Evolutionary conservation across 2,113 vertebrate genomes (phyloP).

Genomic region (Marmota flaviventris): DNA sequence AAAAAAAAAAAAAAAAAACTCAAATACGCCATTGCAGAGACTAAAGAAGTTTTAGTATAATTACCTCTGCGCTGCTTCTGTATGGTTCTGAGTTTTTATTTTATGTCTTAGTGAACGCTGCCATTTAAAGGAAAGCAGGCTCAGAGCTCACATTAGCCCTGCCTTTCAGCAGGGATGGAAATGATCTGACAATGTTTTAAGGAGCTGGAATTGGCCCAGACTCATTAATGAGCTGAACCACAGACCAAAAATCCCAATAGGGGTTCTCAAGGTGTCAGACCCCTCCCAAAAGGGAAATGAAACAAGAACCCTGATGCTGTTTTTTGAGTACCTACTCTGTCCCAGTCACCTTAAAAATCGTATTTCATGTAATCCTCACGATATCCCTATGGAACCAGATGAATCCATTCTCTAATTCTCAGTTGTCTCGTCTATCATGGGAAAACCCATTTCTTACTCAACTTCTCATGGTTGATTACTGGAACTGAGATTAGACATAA

Average conservation of each 20-base stretch:
- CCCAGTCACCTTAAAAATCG: neutral
- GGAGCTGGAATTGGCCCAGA: constrained; percentile 47
- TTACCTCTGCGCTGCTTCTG: constrained; percentile 42
- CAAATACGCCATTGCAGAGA: neutral
- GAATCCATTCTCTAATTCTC: neutral
- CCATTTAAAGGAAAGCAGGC: neutral
- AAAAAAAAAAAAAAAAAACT: neutral
- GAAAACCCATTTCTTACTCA: neutral
- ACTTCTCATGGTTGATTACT: neutral
- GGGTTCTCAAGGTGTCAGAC: neutral
- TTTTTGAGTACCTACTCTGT: neutral
- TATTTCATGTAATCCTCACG: neutral
- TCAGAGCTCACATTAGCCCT: neutral
- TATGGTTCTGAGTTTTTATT: constrained; percentile 45
- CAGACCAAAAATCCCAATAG: neutral
- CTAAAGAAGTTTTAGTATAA: constrained; percentile 3
- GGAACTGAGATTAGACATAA: neutral
- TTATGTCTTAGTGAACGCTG: constrained; percentile 26
- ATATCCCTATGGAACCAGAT: neutral
- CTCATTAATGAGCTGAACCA: constrained; percentile 35
- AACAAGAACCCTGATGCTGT: neutral
- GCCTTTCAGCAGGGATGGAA: neutral
- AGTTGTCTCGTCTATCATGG: neutral
- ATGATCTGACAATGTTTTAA: constrained; percentile 4
- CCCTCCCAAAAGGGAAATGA: neutral